phyloP scores from a whole-genome alignment of 2,113 vertebrate genomes.

The Phrynosoma blainvillii region DNA sequence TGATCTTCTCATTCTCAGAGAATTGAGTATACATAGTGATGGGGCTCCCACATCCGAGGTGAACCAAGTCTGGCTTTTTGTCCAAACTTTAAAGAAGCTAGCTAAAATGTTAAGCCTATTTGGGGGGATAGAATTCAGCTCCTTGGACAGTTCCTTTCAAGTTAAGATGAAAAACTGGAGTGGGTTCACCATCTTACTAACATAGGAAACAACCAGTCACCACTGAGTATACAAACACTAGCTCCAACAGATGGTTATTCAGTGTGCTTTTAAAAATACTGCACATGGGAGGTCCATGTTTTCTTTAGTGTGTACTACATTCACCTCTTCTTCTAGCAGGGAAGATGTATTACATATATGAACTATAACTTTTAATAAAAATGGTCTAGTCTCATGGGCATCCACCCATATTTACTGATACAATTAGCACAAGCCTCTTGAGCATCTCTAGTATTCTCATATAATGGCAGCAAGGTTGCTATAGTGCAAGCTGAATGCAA shows the following conservation, averaged over 20 bases:
- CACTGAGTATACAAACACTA: background rate
- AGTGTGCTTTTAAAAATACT: background rate
- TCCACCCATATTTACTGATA: background rate
- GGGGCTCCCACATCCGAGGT: too few species aligned
- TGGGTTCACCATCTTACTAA: too few species aligned
- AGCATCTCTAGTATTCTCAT: background rate
- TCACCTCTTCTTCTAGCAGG: background rate
- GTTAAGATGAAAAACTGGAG: too few species aligned
- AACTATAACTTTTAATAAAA: background rate
- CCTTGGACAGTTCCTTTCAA: too few species aligned
- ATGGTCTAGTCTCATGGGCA: background rate
- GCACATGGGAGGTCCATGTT: background rate
- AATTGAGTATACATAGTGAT: too few species aligned
- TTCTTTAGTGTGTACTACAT: background rate
- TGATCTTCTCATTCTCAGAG: background rate
- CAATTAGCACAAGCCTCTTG: background rate
- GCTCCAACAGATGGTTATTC: background rate
- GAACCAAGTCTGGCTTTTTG: too few species aligned
- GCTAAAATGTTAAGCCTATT: too few species aligned
- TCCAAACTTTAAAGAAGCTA: too few species aligned
- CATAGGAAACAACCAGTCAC: too few species aligned
- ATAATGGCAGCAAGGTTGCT: background rate
- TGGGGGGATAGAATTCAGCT: too few species aligned
- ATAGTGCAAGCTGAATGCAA: background rate
- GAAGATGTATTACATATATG: background rate